These are phyloP conservation scores for Plutella xylostella DNA, from an alignment of 2,888 invertebrate species.

Conservation along the genomic window DNA sequence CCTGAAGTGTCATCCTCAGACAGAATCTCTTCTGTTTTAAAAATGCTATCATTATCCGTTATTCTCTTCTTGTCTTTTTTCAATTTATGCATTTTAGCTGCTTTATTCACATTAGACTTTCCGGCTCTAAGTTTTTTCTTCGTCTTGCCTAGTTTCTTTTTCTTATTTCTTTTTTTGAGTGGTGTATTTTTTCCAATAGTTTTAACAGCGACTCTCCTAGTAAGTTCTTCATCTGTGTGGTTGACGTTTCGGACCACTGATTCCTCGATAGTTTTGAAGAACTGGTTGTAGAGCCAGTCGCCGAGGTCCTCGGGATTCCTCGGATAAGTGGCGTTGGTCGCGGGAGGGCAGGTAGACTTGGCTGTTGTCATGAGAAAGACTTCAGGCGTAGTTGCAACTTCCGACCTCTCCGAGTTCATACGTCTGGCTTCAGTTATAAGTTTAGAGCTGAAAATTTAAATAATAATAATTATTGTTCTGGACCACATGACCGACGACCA, in stretches of 20 bases:
- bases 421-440: slow-evolving; percentile 31
- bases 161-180: slow-evolving; percentile 14
- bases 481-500: too few relatives aligned
- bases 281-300: slow-evolving; percentile 60
- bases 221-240: slow-evolving; percentile 35
- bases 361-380: background rate
- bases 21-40: too few relatives aligned
- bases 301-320: slow-evolving; percentile 39
- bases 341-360: slow-evolving; percentile 14
- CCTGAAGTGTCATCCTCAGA: slow-evolving; percentile 25
- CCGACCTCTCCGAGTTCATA: too few relatives aligned
- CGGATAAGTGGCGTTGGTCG: slow-evolving; percentile 22
- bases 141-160: slow-evolving; percentile 20
- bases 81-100: too few relatives aligned
- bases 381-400: too few relatives aligned
- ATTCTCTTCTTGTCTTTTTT: slow-evolving; percentile 33
- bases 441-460: slow-evolving; percentile 37
- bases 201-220: background rate
- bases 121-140: slow-evolving; percentile 19
- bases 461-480: too few relatives aligned
- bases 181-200: too few relatives aligned
- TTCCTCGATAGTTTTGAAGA: slow-evolving; percentile 56
- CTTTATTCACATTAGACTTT: too few relatives aligned
- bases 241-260: slow-evolving; percentile 58
- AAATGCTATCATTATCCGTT: slow-evolving; percentile 50